Evolutionary conservation across 2,113 vertebrate species (phyloP).

Genomic region (Bos javanicus): DNA sequence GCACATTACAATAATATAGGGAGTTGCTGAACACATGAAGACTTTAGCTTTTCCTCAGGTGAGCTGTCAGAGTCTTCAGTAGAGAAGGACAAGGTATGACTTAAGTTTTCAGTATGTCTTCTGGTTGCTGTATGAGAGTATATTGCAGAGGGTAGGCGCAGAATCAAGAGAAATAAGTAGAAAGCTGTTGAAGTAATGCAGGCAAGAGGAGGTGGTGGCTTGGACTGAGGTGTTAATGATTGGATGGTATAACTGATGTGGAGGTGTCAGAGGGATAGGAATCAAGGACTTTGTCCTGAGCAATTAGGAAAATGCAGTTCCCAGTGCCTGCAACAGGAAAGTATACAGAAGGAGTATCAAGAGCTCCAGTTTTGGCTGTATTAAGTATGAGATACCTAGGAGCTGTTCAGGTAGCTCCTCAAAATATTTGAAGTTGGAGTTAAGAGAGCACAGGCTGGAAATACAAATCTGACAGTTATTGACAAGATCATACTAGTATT

Average conservation of each 20-base stretch:
- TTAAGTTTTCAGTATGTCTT: not conserved
- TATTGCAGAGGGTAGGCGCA: not conserved
- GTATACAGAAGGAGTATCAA: not conserved
- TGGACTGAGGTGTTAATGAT: not conserved
- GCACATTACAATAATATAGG: not conserved
- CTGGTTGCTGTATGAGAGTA: not conserved
- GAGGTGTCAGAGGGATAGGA: not conserved
- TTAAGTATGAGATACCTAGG: not conserved
- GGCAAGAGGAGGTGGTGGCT: not conserved
- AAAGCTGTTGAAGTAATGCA: not conserved
- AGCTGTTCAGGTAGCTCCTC: not conserved
- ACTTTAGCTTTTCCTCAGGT: not conserved
- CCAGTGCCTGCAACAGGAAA: not conserved
- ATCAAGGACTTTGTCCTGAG: not conserved
- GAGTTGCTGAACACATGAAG: not conserved
- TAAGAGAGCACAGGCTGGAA: not conserved
- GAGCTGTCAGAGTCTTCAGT: not conserved
- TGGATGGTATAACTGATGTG: not conserved
- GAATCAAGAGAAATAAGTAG: not conserved
- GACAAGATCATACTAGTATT: not conserved
- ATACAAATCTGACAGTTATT: not conserved
- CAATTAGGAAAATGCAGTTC: not conserved
- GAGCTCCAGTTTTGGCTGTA: not conserved
- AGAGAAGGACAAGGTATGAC: not conserved
- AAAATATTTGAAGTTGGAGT: not conserved